Base-by-base conservation (phyloP, 2,888 invertebrate genomes). In the Tachina lurida region DNA sequence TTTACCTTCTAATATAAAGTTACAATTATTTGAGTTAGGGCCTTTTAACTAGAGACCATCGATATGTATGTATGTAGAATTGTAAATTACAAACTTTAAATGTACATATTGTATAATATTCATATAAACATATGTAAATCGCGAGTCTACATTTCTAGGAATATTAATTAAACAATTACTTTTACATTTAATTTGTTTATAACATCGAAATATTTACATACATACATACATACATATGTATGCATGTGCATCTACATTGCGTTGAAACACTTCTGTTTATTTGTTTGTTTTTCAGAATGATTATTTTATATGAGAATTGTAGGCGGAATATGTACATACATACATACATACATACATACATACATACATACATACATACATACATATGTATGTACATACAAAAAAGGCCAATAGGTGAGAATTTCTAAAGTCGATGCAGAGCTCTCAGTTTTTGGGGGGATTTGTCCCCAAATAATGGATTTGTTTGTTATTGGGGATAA, bases 81-180 rank as follows among this genome's bases (percentile, higher is more conserved):
- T 31, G 31, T 31, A 7, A 31, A 31, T 31, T 31, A 31, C 31
- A 31, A 31, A 31, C 7, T 31, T 31, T 56, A 67, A 45, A 74
- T 15, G 67, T 74, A 52, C 67, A 41, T 31, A 31, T 31, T 31
- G 31, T 5, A 31, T 31, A 45, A 81, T 63, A 4, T 17, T 43
- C 12, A 22, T n/a, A 60, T 62, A 31, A 67, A 81, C 65, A 12
- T 71, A n/a, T 56, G 41, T 39, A 60, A 73, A 71, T 58, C 41
- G 12, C 22, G 54, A 13, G 47, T 49, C 52, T 17, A 52, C 60
- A 67, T 65, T 77, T 77, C 54, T 62, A 76, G 52, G 60, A 62
- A 80, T 62, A 58, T 10, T 7, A 58, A 54, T 79, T 43, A 67
- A 76, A 74, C 63, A 84, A 73, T 70, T 54, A 77, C 52, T 77